These are phyloP conservation scores for Aleiodes testaceus DNA, from an alignment of 2,888 invertebrate genomes.

Conservation along the genomic window DNA sequence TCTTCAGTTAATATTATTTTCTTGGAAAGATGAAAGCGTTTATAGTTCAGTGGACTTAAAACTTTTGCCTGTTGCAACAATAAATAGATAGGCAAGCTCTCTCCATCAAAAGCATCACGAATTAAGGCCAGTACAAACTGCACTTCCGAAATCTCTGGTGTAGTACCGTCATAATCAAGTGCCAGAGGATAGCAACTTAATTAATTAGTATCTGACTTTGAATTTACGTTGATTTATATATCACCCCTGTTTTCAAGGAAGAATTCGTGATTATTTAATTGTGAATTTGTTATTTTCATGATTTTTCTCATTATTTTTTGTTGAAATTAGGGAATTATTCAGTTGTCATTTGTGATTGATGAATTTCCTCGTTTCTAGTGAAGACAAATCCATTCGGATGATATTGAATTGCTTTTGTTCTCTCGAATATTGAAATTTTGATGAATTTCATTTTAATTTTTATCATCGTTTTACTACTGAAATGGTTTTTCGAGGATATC, in stretches of 20 bases:
- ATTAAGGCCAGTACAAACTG: constrained; percentile 33
- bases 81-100: constrained; percentile 53
- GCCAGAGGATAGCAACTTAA: constrained; percentile 20
- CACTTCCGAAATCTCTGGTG: constrained; percentile 33
- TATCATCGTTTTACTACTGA: no score
- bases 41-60: constrained; percentile 60
- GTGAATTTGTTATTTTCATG: background rate
- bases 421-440: no score
- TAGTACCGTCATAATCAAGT: constrained; percentile 36
- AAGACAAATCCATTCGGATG: no score
- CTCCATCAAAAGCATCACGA: constrained; percentile 50
- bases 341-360: no score
- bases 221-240: constrained; percentile 39
- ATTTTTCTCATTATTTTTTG: background rate
- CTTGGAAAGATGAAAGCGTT: constrained; percentile 23
- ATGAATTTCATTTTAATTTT: no score
- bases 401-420: no score
- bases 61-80: constrained; percentile 62
- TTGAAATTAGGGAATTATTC: no score
- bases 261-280: background rate
- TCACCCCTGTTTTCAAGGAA: constrained; percentile 8
- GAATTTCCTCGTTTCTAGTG: no score
- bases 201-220: constrained; percentile 40
- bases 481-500: no score
- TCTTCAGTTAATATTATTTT: background rate